Conservation (phyloP, 2,797 vertebrate species). For the Vireo griseus region DNA sequence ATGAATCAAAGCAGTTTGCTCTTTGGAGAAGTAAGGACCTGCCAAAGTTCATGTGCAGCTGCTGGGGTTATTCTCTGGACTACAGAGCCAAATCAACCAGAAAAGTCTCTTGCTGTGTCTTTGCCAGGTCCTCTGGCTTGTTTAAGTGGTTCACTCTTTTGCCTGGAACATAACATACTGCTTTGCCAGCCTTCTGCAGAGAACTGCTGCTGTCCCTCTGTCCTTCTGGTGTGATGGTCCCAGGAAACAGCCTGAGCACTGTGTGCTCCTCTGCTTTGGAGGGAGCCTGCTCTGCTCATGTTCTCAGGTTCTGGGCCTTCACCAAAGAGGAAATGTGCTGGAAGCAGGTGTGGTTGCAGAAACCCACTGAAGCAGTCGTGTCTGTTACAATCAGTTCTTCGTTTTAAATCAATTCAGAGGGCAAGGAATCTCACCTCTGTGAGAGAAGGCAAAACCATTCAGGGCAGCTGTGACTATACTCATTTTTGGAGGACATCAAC, state of each 20-base stretch:
- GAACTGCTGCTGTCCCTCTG: neutral
- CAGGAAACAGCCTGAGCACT: neutral
- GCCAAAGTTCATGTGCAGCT: neutral
- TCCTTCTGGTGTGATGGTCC: neutral
- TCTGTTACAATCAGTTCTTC: neutral
- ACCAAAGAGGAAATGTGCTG: neutral
- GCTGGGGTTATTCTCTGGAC: neutral
- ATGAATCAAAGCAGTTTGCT: neutral
- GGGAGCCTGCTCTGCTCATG: neutral
- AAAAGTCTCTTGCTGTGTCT: neutral
- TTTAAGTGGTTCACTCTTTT: neutral
- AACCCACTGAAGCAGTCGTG: neutral
- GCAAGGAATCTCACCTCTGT: neutral
- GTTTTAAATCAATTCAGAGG: neutral
- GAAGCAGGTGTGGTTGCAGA: neutral
- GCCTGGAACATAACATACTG: neutral
- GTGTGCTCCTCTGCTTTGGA: neutral
- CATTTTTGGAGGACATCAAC: neutral
- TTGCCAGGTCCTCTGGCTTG: neutral
- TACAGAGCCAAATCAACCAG: neutral
- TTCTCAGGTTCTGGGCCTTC: neutral
- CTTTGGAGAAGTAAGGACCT: neutral
- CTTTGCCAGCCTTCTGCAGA: neutral
- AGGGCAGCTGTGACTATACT: neutral
- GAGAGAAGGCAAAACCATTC: neutral